Evolutionary conservation across 2,888 invertebrate genomes (phyloP), one percentile per base, ranked within the genome.

Genomic region (Calephelis perditalis): DNA sequence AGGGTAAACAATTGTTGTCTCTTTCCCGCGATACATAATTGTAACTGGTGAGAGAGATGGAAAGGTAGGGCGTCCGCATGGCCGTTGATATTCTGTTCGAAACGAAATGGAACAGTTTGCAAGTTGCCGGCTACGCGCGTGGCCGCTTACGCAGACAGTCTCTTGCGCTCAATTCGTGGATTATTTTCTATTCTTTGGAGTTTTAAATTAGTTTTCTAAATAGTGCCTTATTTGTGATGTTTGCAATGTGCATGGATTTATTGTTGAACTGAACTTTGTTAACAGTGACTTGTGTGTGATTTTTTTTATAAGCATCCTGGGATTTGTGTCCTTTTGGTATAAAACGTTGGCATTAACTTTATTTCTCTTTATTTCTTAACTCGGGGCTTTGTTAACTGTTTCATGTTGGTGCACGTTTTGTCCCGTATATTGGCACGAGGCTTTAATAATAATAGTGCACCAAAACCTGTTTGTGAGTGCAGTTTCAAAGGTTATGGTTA

Each of bases 391-490:
- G 83, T 86, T 84, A 77, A 78, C 76, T 78, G 76, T 74, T 72
- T 76, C 75, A 73, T 81, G 73, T 73, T 73, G 68, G 73, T 74
- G 82, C 83, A 84, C 80, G 82, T 82, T 85, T 83, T 76, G 77
- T 74, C 73, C 78, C 73, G 81, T 82, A 74, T 79, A 86, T 87
- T 84, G 86, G 89, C 89, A 89, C 87, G 89, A 89, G 86, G 81
- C 84, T 81, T 82, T 84, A 88, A 87, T 89, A 90, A 89, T 90
- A 88, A 88, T 89, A 88, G 86, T 87, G 86, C 84, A 86, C 84
- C 75, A 69, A 83, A 90, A 89, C 89, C 88, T 78, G 89, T 90
- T 90, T 88, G 40, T 84, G 79, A 81, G 84, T 86, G 84, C 74
- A 82, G 85, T 84, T 84, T 82, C 52, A 54, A 54, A 74, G 84